phyloP scores from a whole-genome alignment of 2,113 vertebrate genomes.

The Ictidomys tridecemlineatus region DNA sequence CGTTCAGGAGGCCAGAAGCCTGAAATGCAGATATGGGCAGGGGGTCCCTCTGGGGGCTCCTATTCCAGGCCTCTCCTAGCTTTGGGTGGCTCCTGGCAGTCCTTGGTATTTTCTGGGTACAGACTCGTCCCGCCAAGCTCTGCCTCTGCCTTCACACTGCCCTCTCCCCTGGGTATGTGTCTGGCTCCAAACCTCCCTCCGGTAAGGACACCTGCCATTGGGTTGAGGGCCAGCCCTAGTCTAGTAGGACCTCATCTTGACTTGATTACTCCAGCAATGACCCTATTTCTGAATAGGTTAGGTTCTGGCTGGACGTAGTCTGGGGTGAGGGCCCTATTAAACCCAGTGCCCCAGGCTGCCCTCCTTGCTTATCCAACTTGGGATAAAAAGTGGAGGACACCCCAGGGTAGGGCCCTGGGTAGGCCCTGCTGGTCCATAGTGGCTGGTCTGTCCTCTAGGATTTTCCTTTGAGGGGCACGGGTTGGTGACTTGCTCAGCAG shows the following conservation, averaged over 20 bases:
- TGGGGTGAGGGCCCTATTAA: not conserved
- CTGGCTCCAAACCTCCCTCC: not conserved
- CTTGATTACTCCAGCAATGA: not conserved
- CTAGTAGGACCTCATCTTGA: not conserved
- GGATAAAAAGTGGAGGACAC: not conserved
- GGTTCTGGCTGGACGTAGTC: not conserved
- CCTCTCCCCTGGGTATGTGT: not conserved
- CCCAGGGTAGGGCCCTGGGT: not conserved
- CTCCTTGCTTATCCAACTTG: fast-evolving
- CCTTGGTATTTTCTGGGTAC: not conserved
- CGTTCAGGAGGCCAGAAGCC: not conserved
- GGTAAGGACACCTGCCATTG: not conserved
- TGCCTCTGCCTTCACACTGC: not conserved
- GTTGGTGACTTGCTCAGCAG: not conserved
- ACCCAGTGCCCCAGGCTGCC: too few relatives aligned
- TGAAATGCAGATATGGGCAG: not conserved
- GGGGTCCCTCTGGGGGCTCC: not conserved
- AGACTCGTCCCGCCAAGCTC: fast-evolving
- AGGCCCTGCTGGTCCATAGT: fast-evolving
- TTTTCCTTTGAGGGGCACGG: not conserved
- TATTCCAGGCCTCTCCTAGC: not conserved
- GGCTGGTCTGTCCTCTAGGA: too few relatives aligned
- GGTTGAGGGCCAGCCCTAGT: not conserved
- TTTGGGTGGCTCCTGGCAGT: not conserved
- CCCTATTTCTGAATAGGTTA: constrained; percentile 6